These are phyloP conservation scores for Linepithema humile DNA, from an alignment of 1,140 invertebrate species.

Conservation along the genomic window DNA sequence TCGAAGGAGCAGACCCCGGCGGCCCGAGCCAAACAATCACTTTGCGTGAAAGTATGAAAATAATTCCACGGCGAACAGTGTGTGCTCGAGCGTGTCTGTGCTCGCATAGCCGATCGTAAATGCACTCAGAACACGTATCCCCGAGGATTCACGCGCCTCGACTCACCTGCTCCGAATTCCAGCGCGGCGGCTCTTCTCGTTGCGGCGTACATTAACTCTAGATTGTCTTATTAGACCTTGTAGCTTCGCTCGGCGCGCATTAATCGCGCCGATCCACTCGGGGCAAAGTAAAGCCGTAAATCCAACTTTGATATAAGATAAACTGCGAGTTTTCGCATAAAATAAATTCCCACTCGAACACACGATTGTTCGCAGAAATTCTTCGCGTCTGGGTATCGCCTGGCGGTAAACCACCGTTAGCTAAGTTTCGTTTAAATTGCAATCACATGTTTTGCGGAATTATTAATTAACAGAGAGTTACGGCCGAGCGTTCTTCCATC, in stretches of 20 bases:
- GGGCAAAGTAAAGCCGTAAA: not conserved
- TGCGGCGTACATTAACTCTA: conserved; percentile 32
- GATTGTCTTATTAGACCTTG: conserved; percentile 51
- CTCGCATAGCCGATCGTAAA: conserved; percentile 34
- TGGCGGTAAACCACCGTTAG: conserved; percentile 27
- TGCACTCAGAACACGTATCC: conserved; percentile 50
- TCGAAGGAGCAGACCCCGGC: conserved; percentile 79
- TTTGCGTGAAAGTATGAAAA: conserved; percentile 84
- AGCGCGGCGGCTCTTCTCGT: conserved; percentile 49
- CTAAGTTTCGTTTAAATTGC: conserved; percentile 50
- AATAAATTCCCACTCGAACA: not conserved
- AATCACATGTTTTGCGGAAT: conserved; percentile 37
- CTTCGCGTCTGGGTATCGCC: not conserved
- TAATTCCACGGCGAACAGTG: conserved; percentile 74
- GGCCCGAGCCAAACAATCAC: conserved; percentile 81
- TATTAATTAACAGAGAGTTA: conserved; percentile 45
- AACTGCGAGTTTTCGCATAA: not conserved
- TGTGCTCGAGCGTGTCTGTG: conserved; percentile 40
- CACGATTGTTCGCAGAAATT: conserved; percentile 6
- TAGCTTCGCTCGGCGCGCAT: not conserved
- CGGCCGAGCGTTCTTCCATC: conserved; percentile 29
- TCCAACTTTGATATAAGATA: conserved; percentile 16
- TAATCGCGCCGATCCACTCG: not conserved
- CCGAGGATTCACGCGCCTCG: conserved; percentile 51
- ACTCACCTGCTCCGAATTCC: conserved; percentile 69